These are phyloP conservation scores for Charanyca ferruginea DNA, from an alignment of 2,888 invertebrate genomes.

Conservation along the genomic window DNA sequence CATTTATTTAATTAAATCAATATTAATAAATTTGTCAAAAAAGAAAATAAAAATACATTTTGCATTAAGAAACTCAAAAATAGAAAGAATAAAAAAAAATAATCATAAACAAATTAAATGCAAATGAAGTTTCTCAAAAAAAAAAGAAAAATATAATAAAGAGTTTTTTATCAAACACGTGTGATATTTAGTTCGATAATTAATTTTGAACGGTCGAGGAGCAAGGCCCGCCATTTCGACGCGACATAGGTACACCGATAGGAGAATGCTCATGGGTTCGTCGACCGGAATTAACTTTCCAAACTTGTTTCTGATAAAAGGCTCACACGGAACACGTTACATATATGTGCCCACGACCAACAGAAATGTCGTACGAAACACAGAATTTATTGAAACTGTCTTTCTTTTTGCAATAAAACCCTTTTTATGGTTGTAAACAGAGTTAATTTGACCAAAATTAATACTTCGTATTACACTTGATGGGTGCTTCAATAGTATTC, in stretches of 20 bases:
- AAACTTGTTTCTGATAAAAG: conserved; percentile 85
- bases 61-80: conserved; percentile 7
- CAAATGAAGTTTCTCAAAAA: conserved; percentile 47
- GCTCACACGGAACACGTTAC: conserved; percentile 73
- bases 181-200: conserved; percentile 49
- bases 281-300: conserved; percentile 85
- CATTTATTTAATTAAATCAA: conserved; percentile 30
- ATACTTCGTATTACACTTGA: background rate
- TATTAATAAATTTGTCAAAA: conserved; percentile 34
- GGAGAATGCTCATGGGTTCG: conserved; percentile 80
- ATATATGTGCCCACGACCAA: conserved; percentile 65
- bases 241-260: conserved; percentile 73
- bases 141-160: conserved; percentile 20
- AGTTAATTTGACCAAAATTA: background rate
- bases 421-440: background rate
- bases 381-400: conserved; percentile 47
- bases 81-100: conserved; percentile 3
- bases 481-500: no score
- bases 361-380: conserved; percentile 61
- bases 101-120: conserved; percentile 29
- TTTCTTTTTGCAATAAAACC: conserved; percentile 21
- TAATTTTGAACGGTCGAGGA: conserved; percentile 54
- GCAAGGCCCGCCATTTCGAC: conserved; percentile 53
- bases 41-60: conserved; percentile 14
- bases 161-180: conserved; percentile 40